Percentiles rank a stretch among this genome's conserved stretches.
These are phyloP conservation scores for Sturnira hondurensis DNA, from an alignment of 2,113 vertebrate genomes.

Conservation along the genomic window DNA sequence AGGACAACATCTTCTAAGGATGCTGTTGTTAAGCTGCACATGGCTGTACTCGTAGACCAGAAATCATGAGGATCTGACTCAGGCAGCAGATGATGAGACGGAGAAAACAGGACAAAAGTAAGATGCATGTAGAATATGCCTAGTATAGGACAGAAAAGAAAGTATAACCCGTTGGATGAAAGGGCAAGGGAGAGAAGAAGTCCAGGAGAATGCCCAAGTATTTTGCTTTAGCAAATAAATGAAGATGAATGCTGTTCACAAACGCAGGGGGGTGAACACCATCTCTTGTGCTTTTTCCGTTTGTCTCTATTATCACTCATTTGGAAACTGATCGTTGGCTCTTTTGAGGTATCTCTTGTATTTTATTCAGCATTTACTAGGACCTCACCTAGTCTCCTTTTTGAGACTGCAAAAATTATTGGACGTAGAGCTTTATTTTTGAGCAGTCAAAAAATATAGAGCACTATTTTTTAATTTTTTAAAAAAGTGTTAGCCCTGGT, in stretches of 20 bases:
- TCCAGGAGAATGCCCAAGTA: not conserved
- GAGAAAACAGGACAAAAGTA: not conserved
- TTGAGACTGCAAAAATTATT: not conserved
- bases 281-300: not conserved
- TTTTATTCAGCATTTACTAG: not conserved
- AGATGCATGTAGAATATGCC: not conserved
- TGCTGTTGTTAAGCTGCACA: not conserved
- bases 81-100: not conserved
- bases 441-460: not conserved
- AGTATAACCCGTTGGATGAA: not conserved
- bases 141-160: not conserved
- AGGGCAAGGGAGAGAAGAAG: not conserved
- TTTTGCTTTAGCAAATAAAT: not conserved
- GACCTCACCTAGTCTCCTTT: not conserved
- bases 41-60: not conserved
- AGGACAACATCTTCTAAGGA: not conserved
- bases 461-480: not conserved
- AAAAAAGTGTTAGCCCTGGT: not conserved
- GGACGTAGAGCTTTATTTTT: not conserved
- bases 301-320: not conserved
- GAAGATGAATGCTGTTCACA: not conserved
- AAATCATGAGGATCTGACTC: not conserved
- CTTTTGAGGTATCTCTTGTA: not conserved
- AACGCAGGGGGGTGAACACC: not conserved
- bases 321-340: not conserved